Conservation (phyloP, 2,797 vertebrate species). For the Ambastaia sidthimunki region DNA sequence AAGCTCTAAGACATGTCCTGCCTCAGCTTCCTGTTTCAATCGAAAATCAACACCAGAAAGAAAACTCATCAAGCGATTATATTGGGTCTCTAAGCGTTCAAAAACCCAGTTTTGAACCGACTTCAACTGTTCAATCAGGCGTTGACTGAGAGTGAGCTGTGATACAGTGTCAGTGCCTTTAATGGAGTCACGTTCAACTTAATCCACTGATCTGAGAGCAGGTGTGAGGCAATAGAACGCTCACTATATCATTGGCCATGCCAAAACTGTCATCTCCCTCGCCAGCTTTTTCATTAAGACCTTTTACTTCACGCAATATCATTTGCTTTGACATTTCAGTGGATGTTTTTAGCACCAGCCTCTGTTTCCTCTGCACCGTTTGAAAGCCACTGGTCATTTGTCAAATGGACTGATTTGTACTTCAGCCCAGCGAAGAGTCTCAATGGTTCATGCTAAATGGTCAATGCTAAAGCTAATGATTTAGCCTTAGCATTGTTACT, state of each 20-base stretch:
- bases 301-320: slow-evolving; percentile 76
- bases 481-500: slow-evolving; percentile 15
- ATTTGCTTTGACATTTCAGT: slow-evolving; percentile 75
- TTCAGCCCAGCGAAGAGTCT: slow-evolving; percentile 25
- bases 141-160: slow-evolving; percentile 23
- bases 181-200: slow-evolving; percentile 51
- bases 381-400: slow-evolving; percentile 64
- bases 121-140: slow-evolving; percentile 10
- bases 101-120: background rate
- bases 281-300: slow-evolving; percentile 77
- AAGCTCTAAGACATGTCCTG: background rate
- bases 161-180: slow-evolving; percentile 35
- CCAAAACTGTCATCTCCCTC: slow-evolving; percentile 73
- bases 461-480: slow-evolving; percentile 33
- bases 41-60: background rate
- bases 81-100: background rate
- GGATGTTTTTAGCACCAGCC: slow-evolving; percentile 58
- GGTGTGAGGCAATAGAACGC: slow-evolving; percentile 42
- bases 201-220: slow-evolving; percentile 46
- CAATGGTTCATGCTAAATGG: too few relatives aligned
- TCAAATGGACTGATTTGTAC: slow-evolving; percentile 57
- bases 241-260: slow-evolving; percentile 48
- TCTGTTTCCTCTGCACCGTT: slow-evolving; percentile 65
- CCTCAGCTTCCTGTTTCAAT: background rate
- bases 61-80: background rate